phyloP scores from a whole-genome alignment of 2,113 vertebrate genomes.

The Cariama cristata region DNA sequence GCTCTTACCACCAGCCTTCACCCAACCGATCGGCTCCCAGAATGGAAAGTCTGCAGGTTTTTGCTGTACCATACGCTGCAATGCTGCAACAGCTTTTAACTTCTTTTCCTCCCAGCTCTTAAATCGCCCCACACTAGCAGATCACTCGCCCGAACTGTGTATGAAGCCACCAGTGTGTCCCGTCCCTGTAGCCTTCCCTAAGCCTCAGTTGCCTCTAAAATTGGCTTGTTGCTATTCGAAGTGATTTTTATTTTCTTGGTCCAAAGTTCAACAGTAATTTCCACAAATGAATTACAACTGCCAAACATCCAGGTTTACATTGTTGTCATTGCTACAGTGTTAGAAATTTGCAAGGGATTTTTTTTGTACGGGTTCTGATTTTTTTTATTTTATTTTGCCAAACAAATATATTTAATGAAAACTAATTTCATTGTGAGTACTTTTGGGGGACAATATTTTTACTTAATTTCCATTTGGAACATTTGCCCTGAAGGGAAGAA shows the following conservation, averaged over 20 bases:
- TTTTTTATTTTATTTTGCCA: constrained; percentile 76
- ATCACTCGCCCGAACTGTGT: constrained; percentile 62
- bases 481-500: constrained; percentile 59
- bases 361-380: constrained; percentile 79
- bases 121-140: constrained; percentile 4
- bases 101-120: constrained; percentile 40
- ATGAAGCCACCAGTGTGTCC: constrained; percentile 47
- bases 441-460: constrained; percentile 70
- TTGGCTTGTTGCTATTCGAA: constrained; percentile 33
- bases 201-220: constrained; percentile 50
- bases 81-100: constrained; percentile 50
- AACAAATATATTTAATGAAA: constrained; percentile 84
- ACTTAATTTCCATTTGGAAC: constrained; percentile 77
- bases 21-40: neutral
- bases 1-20: neutral
- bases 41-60: constrained; percentile 18
- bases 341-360: constrained; percentile 70
- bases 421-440: constrained; percentile 74
- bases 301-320: constrained; percentile 71
- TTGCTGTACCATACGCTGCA: constrained; percentile 30
- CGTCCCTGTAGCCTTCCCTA: constrained; percentile 46
- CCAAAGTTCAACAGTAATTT: constrained; percentile 44
- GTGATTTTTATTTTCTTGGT: constrained; percentile 28
- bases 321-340: constrained; percentile 65
- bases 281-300: constrained; percentile 29